These are phyloP conservation scores for Aplysina aerophoba DNA, from an alignment of 37 sponge, comb jelly and placozoan species.

Conservation along the genomic window DNA sequence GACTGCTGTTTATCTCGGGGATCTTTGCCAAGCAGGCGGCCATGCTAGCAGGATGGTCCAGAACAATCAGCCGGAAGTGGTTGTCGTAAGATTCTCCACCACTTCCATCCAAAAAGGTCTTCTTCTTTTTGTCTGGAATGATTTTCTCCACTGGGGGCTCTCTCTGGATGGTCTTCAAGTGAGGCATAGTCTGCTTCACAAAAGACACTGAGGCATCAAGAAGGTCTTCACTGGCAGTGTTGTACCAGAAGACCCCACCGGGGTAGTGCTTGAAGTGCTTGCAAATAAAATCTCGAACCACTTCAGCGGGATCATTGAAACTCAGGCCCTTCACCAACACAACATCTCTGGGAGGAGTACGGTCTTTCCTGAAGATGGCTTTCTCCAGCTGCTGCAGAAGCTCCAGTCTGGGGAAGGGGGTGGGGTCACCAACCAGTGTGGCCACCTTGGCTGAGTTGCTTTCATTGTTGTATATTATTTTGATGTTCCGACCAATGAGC, in stretches of 20 bases:
- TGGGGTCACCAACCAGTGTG: not conserved
- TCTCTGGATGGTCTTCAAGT: not conserved
- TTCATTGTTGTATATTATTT: not conserved
- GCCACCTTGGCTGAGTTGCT: conserved; percentile 2
- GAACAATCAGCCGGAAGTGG: conserved; percentile 2
- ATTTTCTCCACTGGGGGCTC: not conserved
- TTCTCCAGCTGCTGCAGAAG: not conserved
- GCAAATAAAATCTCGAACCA: conserved; percentile 43
- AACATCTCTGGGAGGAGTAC: conserved; percentile 5
- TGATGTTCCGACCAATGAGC: conserved; percentile 68
- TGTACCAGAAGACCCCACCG: conserved; percentile 48
- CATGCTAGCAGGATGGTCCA: conserved; percentile 25
- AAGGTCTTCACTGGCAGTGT: conserved; percentile 9
- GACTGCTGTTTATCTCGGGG: conserved; percentile 11
- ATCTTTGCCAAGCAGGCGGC: not conserved
- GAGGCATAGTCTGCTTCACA: conserved; percentile 14
- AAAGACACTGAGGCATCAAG: conserved; percentile 19
- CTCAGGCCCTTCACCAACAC: conserved; percentile 37
- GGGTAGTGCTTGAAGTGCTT: conserved; percentile 25
- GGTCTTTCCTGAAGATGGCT: not conserved
- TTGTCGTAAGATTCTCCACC: not conserved
- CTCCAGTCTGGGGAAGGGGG: conserved; percentile 43
- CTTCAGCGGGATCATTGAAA: conserved; percentile 32
- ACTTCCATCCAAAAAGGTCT: too few relatives aligned
- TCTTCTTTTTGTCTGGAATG: not conserved